phyloP scores from a whole-genome alignment of 1,140 invertebrate genomes.

The Caenorhabditis brenneri region DNA sequence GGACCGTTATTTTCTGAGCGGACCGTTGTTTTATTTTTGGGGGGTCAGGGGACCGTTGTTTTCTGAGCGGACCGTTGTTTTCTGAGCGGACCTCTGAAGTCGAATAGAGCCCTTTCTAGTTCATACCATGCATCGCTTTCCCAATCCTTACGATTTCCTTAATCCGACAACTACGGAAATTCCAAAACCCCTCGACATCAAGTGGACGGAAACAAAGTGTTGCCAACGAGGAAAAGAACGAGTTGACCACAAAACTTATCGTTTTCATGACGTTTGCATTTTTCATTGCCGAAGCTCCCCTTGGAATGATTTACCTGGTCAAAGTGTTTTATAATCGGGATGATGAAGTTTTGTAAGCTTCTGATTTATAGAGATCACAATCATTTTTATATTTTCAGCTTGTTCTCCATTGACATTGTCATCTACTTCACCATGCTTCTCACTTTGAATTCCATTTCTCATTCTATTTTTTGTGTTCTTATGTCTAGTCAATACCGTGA shows the following conservation, averaged over 20 bases:
- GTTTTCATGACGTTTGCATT: conserved; percentile 9
- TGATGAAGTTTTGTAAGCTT: not conserved
- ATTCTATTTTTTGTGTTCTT: not conserved
- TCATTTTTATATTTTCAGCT: not conserved
- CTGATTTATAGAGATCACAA: not conserved
- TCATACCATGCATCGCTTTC: not conserved
- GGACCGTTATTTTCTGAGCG: too few relatives aligned
- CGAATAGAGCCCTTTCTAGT: too few relatives aligned
- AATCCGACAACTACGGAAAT: not conserved
- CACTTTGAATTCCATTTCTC: not conserved
- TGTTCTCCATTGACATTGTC: not conserved
- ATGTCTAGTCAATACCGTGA: not conserved
- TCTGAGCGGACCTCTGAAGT: too few relatives aligned
- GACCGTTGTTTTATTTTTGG: too few relatives aligned
- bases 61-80: too few relatives aligned
- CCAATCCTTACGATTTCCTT: not conserved
- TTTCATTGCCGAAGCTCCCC: not conserved
- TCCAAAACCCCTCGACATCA: not conserved
- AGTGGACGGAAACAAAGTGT: not conserved
- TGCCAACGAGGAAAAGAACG: not conserved
- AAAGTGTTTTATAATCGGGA: not conserved
- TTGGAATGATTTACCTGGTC: not conserved
- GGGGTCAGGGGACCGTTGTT: too few relatives aligned
- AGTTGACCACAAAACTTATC: not conserved
- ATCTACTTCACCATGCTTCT: not conserved